Base-by-base conservation (phyloP, 2,113 vertebrate species). In the Gallinago jamesoni region DNA sequence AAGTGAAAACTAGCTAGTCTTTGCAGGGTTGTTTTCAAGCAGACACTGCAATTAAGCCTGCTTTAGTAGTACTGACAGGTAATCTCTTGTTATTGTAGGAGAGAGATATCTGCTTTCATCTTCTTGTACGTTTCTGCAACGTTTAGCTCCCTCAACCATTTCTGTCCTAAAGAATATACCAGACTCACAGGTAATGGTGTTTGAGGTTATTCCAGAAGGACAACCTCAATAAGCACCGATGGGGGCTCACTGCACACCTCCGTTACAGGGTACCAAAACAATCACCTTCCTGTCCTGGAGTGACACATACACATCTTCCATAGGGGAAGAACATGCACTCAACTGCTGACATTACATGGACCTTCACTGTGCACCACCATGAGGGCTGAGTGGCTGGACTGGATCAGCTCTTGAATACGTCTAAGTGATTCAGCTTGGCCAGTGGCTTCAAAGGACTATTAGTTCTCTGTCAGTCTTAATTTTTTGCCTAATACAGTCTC, bases 321-420 rank as follows among this genome's bases (percentile, higher is more conserved):
- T 5, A 7, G 0, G 1, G 43, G 43, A 63, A 55, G 27, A 47
- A 35, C 12, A 14, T 3, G 14, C 13, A 6, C 41, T 62, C 56
- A 33, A 39, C 50, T 24, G 41, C 20, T 80, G n/a, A 30, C 5
- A 1, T 59, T 25, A 52, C 23, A 7, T 7, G 7, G 39, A 7
- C 53, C 35, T 83, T 47, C 43, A 39, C 4, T 47, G 14, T 47
- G 27, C 23, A 41, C 4, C 37, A 70, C 47, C 35, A 11, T 5
- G 25, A 64, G 43, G 33, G 17, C 50, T 86, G 30, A 81, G 45
- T 50, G 62, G 48, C 1, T 2, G n/a, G 43, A 41, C 52, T 64
- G 20, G 17, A 73, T 60, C 87, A 84, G 30, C 27, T 77, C 27
- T 27, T 66, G 21, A 47, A 45, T 8, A 7, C 28, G 13, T 17